phyloP scores from a whole-genome alignment of 2,888 invertebrate genomes.

The Dysmachus trigonus region DNA sequence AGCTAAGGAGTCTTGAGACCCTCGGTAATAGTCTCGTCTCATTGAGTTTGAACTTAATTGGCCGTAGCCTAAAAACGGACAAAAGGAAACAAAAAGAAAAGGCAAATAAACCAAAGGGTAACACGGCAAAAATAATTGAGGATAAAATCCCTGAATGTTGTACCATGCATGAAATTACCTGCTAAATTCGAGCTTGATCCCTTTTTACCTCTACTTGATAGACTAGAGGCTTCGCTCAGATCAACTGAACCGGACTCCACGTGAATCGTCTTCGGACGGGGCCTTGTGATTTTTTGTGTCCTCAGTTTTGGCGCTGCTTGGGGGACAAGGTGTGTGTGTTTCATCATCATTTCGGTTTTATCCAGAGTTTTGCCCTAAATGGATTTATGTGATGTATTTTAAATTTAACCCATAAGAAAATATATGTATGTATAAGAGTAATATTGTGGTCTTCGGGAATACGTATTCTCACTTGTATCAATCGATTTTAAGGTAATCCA shows the following conservation, averaged over 20 bases:
- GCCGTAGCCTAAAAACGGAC: conserved; percentile 57
- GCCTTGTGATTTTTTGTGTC: conserved; percentile 73
- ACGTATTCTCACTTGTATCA: too few relatives aligned
- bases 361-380: conserved; percentile 83
- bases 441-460: too few relatives aligned
- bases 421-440: too few relatives aligned
- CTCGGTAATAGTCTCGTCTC: conserved; percentile 90
- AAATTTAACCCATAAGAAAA: background rate
- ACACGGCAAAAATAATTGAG: conserved; percentile 43
- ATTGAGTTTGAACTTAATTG: conserved; percentile 71
- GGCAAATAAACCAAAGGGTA: conserved; percentile 50
- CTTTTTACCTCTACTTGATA: conserved; percentile 78
- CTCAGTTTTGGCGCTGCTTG: conserved; percentile 70
- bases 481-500: too few relatives aligned
- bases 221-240: conserved; percentile 78
- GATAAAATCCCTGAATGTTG: background rate
- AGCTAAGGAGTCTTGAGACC: conserved; percentile 89
- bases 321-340: conserved; percentile 65
- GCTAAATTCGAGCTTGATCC: conserved; percentile 85
- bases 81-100: conserved; percentile 50
- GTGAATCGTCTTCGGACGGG: conserved; percentile 90
- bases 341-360: conserved; percentile 70
- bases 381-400: conserved; percentile 47
- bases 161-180: conserved; percentile 67
- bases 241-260: conserved; percentile 84